phyloP scores from a whole-genome alignment of 2,888 invertebrate species.

The Acrobasis suavella region DNA sequence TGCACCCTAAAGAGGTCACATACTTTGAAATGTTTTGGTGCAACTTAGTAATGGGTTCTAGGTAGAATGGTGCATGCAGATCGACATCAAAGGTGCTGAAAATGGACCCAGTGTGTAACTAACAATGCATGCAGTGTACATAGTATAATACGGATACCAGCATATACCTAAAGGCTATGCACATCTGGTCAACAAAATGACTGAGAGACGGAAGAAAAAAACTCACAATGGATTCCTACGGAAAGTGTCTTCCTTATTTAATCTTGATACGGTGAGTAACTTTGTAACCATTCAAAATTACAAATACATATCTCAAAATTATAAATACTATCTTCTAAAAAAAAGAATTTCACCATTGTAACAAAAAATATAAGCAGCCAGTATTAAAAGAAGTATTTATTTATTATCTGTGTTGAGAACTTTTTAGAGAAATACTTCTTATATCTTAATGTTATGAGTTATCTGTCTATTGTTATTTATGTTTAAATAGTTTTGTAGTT shows the following conservation, averaged over 20 bases:
- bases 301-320: not conserved
- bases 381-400: not conserved
- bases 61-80: slow-evolving; percentile 81
- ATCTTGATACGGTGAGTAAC: slow-evolving; percentile 90
- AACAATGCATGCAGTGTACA: slow-evolving; percentile 83
- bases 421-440: not conserved
- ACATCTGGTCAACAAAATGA: slow-evolving; percentile 75
- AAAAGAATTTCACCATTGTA: slow-evolving; percentile 27
- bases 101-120: slow-evolving; percentile 79
- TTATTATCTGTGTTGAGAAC: too few relatives aligned
- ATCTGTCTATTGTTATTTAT: not conserved
- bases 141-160: slow-evolving; percentile 72
- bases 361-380: slow-evolving; percentile 1
- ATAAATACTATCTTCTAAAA: too few relatives aligned
- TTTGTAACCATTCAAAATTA: not conserved
- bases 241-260: slow-evolving; percentile 94
- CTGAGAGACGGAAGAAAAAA: slow-evolving; percentile 82
- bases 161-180: slow-evolving; percentile 69
- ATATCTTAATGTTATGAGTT: slow-evolving; percentile 3
- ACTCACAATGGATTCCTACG: slow-evolving; percentile 89
- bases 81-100: slow-evolving; percentile 72
- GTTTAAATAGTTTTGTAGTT: not conserved
- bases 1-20: slow-evolving; percentile 55
- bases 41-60: slow-evolving; percentile 80
- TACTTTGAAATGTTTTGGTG: slow-evolving; percentile 72